A percentile compares a stretch with the other conserved stretches of the same genome.
Evolutionary conservation across 2,113 vertebrate species (phyloP).

Genomic region (Alosa alosa): DNA sequence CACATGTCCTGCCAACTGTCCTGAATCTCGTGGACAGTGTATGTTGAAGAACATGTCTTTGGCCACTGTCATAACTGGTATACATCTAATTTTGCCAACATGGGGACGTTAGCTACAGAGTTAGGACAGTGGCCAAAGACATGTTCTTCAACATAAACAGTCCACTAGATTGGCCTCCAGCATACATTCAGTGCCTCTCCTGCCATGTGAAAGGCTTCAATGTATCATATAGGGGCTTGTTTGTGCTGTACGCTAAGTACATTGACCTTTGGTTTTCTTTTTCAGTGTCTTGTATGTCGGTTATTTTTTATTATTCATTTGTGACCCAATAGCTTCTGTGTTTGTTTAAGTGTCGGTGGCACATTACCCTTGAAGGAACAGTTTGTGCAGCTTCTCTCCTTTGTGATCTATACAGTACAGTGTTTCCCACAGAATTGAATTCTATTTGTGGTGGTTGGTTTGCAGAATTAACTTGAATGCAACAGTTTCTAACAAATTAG

Average conservation of each 20-base stretch:
- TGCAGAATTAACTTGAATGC: no score
- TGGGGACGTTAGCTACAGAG: background rate
- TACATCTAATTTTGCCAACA: background rate
- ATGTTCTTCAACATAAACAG: background rate
- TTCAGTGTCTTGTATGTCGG: background rate
- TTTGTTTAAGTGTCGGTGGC: background rate
- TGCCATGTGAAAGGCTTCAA: background rate
- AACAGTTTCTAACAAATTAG: no score
- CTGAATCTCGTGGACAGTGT: background rate
- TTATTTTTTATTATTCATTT: background rate
- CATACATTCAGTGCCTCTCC: background rate
- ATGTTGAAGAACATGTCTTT: background rate
- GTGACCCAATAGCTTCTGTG: background rate
- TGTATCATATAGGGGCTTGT: background rate
- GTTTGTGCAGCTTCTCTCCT: background rate
- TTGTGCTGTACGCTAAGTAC: background rate
- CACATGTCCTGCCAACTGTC: background rate
- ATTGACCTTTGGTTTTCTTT: background rate
- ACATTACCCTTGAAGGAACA: background rate
- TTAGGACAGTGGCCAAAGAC: background rate
- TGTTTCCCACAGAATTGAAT: no score
- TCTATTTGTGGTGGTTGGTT: no score
- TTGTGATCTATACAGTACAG: background rate
- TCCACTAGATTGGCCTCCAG: background rate
- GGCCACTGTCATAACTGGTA: background rate